phyloP scores from a whole-genome alignment of 2,113 vertebrate species.

The Seriola dumerili region DNA sequence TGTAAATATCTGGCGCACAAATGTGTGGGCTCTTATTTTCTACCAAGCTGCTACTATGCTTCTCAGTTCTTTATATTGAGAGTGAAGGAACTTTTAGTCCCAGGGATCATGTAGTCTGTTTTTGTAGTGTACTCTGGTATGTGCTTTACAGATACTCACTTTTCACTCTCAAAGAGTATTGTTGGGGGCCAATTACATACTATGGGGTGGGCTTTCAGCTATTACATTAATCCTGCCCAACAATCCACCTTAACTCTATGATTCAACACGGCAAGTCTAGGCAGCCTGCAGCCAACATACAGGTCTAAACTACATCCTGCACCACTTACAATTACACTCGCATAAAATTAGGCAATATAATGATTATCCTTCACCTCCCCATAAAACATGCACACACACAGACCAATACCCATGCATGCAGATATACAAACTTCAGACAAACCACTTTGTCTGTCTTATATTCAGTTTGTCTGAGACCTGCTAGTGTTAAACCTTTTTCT shows the following conservation, averaged over 20 bases:
- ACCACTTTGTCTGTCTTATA: background rate
- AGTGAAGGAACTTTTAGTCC: background rate
- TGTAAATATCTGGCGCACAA: background rate
- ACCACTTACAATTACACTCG: background rate
- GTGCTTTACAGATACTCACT: background rate
- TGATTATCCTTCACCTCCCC: background rate
- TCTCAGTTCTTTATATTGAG: background rate
- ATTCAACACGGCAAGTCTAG: background rate
- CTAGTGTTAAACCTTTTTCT: background rate
- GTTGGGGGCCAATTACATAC: background rate
- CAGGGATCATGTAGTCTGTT: background rate
- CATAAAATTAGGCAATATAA: slow-evolving; percentile 4
- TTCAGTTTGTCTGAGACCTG: background rate
- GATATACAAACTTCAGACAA: background rate
- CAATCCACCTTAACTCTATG: background rate
- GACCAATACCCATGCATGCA: background rate
- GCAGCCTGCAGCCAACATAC: background rate
- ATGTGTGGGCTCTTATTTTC: background rate
- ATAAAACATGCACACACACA: background rate
- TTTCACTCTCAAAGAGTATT: background rate
- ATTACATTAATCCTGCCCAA: background rate
- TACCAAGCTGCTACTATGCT: background rate
- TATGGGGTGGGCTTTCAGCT: background rate
- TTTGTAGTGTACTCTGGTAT: background rate
- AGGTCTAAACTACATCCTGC: background rate